Conservation (phyloP, 37 sponge, comb jelly and placozoan genomes). For the Dysidea cf. avara region DNA sequence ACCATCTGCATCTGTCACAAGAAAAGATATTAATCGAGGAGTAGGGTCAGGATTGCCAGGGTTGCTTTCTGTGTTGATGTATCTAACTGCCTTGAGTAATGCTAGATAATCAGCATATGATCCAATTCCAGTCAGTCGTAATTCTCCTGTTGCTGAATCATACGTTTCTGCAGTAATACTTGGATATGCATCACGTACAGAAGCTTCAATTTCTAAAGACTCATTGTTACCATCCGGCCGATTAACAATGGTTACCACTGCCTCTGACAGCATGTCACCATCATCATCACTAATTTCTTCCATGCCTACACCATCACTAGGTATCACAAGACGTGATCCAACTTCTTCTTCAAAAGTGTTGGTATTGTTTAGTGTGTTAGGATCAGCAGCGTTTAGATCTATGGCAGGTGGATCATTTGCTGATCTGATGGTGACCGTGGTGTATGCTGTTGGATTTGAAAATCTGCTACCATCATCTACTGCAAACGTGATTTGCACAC, state of each 20-base stretch:
- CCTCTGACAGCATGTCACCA: constrained; percentile 20
- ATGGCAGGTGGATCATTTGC: constrained; percentile 68
- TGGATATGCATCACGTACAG: not conserved
- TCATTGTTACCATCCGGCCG: constrained; percentile 49
- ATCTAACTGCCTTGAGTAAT: constrained; percentile 32
- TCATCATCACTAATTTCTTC: constrained; percentile 54
- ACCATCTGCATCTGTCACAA: constrained; percentile 49
- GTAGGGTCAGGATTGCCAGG: constrained; percentile 7
- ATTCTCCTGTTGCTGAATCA: constrained; percentile 18
- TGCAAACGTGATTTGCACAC: constrained; percentile 18
- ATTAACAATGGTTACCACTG: constrained; percentile 14
- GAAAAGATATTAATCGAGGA: constrained; percentile 27
- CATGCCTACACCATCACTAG: not conserved
- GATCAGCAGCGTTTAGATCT: constrained; percentile 25
- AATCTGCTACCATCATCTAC: constrained; percentile 36
- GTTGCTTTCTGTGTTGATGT: constrained; percentile 25
- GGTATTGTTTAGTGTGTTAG: constrained; percentile 5
- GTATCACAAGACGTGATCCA: constrained; percentile 1
- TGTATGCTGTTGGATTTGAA: constrained; percentile 36
- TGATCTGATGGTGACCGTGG: constrained; percentile 37
- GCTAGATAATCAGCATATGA: constrained; percentile 25
- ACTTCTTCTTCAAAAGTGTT: constrained; percentile 19
- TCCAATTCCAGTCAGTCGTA: constrained; percentile 27
- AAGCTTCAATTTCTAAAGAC: constrained; percentile 26
- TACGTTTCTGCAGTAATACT: constrained; percentile 6